A percentile compares a stretch with the other conserved stretches of the same genome.
Conservation (phyloP, 2,888 invertebrate species). For the Tenthredo livida region DNA sequence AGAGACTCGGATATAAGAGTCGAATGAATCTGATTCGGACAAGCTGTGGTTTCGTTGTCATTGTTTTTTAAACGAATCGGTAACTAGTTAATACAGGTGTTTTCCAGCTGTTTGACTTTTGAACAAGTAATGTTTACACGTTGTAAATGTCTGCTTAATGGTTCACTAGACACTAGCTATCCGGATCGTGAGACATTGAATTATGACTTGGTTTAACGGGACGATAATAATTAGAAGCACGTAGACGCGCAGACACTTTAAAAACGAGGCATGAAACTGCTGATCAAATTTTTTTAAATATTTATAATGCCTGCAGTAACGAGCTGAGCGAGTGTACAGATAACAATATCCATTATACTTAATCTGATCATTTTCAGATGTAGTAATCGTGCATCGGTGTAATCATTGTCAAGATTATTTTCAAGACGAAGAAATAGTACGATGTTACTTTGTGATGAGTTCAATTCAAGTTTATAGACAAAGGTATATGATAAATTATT, state of each 20-base stretch:
- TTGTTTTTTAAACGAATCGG: not conserved
- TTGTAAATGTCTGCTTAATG: conserved; percentile 20
- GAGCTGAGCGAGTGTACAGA: not conserved
- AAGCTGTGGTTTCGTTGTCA: not conserved
- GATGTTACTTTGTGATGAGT: not conserved
- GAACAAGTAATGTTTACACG: not conserved
- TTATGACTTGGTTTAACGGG: not conserved
- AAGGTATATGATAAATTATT: conserved; percentile 17
- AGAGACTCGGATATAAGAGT: not conserved
- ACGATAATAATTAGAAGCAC: not conserved
- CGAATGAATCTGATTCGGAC: not conserved
- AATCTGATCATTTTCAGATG: not conserved
- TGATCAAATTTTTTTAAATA: not conserved
- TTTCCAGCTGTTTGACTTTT: not conserved
- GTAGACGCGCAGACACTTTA: not conserved
- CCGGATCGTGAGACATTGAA: not conserved
- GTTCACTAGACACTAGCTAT: not conserved
- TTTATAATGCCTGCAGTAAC: not conserved
- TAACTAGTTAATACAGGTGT: not conserved
- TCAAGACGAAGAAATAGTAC: not conserved
- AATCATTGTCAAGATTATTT: not conserved
- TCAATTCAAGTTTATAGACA: not conserved
- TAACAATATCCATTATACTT: not conserved
- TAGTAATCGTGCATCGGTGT: not conserved
- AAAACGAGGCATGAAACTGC: not conserved